phyloP scores from a whole-genome alignment of 2,113 vertebrate genomes.

The Stomatorhinus ivindoensis region DNA sequence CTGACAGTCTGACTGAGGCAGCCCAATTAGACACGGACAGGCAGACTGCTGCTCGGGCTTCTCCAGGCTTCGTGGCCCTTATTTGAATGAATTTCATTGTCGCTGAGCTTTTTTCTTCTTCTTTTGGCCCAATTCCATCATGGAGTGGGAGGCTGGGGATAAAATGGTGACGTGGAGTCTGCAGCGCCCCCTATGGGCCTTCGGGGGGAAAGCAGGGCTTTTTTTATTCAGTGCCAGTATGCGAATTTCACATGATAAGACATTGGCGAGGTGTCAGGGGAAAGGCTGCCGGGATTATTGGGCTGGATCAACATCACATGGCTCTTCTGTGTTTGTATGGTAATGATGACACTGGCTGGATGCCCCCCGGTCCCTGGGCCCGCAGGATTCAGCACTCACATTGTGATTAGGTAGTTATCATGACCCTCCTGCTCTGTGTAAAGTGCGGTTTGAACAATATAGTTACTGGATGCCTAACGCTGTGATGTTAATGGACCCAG shows the following conservation, averaged over 20 bases:
- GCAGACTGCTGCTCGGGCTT: neutral
- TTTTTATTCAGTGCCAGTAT: neutral
- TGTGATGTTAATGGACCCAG: neutral
- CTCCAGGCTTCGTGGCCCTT: neutral
- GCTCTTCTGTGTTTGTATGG: neutral
- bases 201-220: neutral
- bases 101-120: neutral
- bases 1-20: neutral
- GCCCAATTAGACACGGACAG: neutral
- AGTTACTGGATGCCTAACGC: neutral
- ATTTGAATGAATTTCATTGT: neutral
- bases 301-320: neutral
- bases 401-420: neutral
- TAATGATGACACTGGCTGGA: neutral
- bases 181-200: neutral
- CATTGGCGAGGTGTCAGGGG: neutral
- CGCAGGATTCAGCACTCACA: neutral
- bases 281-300: neutral
- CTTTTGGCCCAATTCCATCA: neutral
- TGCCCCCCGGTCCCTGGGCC: neutral
- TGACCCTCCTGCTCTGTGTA: neutral
- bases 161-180: neutral
- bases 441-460: neutral
- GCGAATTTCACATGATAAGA: neutral
- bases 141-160: neutral